Evolutionary conservation across 2,888 invertebrate species (phyloP).

Genomic region (Cheilosia impressa): DNA sequence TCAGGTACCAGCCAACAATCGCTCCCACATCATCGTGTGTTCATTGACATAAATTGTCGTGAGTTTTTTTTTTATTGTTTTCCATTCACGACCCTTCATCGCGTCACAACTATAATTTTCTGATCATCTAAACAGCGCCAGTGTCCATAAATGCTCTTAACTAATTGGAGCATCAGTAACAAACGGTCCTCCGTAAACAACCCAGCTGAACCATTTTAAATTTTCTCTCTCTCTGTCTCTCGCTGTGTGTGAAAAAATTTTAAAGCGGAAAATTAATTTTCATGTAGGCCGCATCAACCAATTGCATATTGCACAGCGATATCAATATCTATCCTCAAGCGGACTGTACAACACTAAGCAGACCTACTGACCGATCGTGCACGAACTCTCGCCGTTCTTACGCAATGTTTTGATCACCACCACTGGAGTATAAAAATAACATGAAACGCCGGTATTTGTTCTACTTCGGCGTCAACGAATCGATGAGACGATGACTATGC

Average conservation of each 20-base stretch:
- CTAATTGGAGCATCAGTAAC: conserved; percentile 51
- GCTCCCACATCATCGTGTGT: no score
- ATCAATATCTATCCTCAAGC: conserved; percentile 58
- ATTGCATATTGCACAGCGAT: conserved; percentile 24
- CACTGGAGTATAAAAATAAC: conserved; percentile 35
- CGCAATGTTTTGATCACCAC: conserved; percentile 56
- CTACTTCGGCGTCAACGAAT: conserved; percentile 38
- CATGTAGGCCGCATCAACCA: conserved; percentile 9
- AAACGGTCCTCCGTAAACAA: background rate
- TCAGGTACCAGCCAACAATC: no score
- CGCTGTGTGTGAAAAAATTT: background rate
- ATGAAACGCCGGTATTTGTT: conserved; percentile 37
- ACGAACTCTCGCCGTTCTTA: conserved; percentile 31
- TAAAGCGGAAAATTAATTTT: conserved; percentile 17
- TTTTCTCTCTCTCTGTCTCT: background rate
- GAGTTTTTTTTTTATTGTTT: background rate
- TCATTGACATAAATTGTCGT: background rate
- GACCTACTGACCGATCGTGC: conserved; percentile 61
- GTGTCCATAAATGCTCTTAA: conserved; percentile 37
- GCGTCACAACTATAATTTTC: conserved; percentile 2
- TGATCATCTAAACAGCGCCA: conserved; percentile 36
- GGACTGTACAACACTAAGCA: conserved; percentile 17
- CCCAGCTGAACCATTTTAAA: background rate
- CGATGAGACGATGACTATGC: conserved; percentile 23
- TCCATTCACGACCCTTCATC: background rate